Evolutionary conservation across 2,888 invertebrate species (phyloP).

Genomic region (Netelia melanura): DNA sequence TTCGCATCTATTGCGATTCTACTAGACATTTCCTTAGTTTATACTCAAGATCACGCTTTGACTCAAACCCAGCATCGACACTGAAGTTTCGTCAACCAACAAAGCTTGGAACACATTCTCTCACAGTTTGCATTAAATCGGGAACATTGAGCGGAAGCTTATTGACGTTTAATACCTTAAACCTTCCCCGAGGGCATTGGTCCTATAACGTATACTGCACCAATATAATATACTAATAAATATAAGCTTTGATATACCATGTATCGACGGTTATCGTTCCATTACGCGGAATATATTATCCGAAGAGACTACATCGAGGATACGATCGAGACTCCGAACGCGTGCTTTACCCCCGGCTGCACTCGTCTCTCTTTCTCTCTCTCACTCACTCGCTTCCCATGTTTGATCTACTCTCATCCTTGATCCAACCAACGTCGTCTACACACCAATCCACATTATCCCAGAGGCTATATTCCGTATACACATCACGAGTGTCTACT

Average conservation of each 20-base stretch:
- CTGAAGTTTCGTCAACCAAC: not conserved
- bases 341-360: conserved; percentile 9
- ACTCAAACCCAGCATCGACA: too few relatives aligned
- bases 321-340: not conserved
- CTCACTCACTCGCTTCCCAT: conserved; percentile 32
- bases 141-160: not conserved
- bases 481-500: conserved; percentile 8
- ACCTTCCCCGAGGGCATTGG: not conserved
- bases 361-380: not conserved
- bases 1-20: too few relatives aligned
- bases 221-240: conserved; percentile 31
- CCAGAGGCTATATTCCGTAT: conserved; percentile 27
- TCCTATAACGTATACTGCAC: not conserved
- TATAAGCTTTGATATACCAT: conserved; percentile 26
- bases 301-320: conserved; percentile 18
- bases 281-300: conserved; percentile 58
- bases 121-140: not conserved
- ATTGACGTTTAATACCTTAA: not conserved
- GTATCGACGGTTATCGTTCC: conserved; percentile 48
- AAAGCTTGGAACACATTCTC: not conserved
- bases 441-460: conserved; percentile 43
- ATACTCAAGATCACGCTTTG: too few relatives aligned
- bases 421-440: conserved; percentile 62
- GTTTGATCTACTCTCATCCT: conserved; percentile 68
- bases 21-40: too few relatives aligned